A percentile compares a stretch with the other conserved stretches of the same genome.
Conservation (phyloP, 2,888 invertebrate species). For the Acronicta psi region DNA sequence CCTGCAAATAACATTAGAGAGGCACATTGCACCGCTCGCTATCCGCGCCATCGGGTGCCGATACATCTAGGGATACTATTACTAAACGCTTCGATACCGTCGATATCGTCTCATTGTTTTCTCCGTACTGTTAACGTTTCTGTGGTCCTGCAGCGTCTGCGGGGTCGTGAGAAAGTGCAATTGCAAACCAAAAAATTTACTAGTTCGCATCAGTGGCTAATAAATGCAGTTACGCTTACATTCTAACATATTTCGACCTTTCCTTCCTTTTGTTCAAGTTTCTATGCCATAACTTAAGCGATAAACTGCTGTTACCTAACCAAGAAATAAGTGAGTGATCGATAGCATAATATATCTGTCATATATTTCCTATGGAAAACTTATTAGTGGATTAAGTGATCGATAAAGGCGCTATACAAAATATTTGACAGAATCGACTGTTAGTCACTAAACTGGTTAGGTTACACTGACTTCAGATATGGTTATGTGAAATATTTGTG, state of each 20-base stretch:
- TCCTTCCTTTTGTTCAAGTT: slow-evolving; percentile 1
- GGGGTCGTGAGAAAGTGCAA: slow-evolving; percentile 23
- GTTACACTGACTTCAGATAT: background rate
- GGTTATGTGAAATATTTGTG: background rate
- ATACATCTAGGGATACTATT: slow-evolving; percentile 36
- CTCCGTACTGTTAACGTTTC: slow-evolving; percentile 19
- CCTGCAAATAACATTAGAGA: slow-evolving; percentile 46
- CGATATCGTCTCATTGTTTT: slow-evolving; percentile 35
- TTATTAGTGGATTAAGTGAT: too few relatives aligned
- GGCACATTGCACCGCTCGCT: slow-evolving; percentile 40
- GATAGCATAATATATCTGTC: too few relatives aligned
- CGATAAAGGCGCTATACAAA: too few relatives aligned
- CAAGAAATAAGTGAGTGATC: too few relatives aligned
- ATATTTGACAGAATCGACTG: too few relatives aligned
- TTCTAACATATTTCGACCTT: slow-evolving; percentile 5
- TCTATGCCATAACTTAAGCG: too few relatives aligned
- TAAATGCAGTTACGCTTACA: background rate
- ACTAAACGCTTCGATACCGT: slow-evolving; percentile 24
- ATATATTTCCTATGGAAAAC: too few relatives aligned
- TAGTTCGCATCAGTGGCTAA: slow-evolving; percentile 1
- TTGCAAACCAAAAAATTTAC: slow-evolving; percentile 14
- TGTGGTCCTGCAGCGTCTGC: slow-evolving; percentile 1
- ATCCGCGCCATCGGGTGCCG: slow-evolving; percentile 39
- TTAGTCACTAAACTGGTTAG: too few relatives aligned
- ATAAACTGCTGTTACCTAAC: too few relatives aligned